A percentile compares a stretch with the other conserved stretches of the same genome.
Conservation (phyloP, 2,797 vertebrate species). For the Neopelma chrysocephalum region DNA sequence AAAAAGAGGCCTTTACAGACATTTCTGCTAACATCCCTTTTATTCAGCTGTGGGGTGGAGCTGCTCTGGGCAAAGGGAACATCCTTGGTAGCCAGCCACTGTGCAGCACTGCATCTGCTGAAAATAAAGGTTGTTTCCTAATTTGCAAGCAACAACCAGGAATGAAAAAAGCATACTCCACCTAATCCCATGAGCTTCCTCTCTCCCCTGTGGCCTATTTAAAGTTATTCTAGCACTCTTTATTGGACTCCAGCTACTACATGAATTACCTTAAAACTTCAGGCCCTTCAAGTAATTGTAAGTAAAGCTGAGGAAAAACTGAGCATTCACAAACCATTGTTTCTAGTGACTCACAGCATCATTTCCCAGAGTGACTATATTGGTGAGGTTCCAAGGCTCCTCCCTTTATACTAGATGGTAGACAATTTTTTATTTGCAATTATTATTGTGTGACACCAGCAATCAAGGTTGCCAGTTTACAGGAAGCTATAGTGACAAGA, state of each 20-base stretch:
- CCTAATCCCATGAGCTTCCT: neutral
- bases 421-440: neutral
- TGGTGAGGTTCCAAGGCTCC: neutral
- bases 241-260: neutral
- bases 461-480: neutral
- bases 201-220: neutral
- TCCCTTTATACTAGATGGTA: neutral
- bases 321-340: neutral
- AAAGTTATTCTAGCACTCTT: neutral
- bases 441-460: neutral
- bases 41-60: neutral
- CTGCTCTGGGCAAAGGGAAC: neutral
- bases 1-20: neutral
- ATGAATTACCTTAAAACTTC: neutral
- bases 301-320: slow-evolving; percentile 3
- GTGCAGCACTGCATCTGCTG: neutral
- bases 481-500: neutral
- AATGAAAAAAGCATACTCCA: neutral
- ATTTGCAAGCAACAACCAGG: neutral
- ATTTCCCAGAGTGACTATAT: neutral
- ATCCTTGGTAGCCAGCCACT: neutral
- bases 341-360: slow-evolving; percentile 8
- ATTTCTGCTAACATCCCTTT: neutral
- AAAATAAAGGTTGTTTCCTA: slow-evolving; percentile 11
- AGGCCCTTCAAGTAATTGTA: neutral